Percentiles rank a stretch among this genome's conserved stretches.
These are phyloP conservation scores for Limnephilus lunatus DNA, from an alignment of 2,888 invertebrate species.

Conservation along the genomic window DNA sequence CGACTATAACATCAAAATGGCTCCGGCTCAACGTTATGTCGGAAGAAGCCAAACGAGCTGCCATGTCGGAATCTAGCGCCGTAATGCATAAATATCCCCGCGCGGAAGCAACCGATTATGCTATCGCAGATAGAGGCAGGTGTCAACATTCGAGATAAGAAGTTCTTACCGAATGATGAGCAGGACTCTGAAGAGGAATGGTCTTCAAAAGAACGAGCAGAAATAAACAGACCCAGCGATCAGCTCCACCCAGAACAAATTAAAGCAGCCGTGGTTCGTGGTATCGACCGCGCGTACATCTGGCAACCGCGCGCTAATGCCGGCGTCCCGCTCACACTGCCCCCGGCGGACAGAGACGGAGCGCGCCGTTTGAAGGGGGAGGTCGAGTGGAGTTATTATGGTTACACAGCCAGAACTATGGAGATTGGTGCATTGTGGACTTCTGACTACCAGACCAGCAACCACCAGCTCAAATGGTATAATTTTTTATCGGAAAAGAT, in stretches of 20 bases:
- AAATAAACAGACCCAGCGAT: slow-evolving; percentile 20
- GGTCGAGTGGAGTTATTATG: slow-evolving; percentile 14
- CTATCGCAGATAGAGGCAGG: background rate
- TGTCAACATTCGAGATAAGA: background rate
- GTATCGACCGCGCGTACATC: slow-evolving; percentile 47
- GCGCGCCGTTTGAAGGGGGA: background rate
- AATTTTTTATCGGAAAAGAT: background rate
- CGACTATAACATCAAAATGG: background rate
- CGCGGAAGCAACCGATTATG: background rate
- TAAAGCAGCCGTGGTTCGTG: slow-evolving; percentile 13
- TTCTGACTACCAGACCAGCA: background rate
- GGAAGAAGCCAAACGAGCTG: background rate
- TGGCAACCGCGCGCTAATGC: slow-evolving; percentile 34
- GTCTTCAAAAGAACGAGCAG: slow-evolving; percentile 2
- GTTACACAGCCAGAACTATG: slow-evolving; percentile 13
- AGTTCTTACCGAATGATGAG: slow-evolving; percentile 28
- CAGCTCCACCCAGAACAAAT: slow-evolving; percentile 30
- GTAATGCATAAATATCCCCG: background rate
- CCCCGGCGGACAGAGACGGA: slow-evolving; percentile 40
- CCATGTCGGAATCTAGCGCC: background rate
- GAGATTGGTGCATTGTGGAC: background rate
- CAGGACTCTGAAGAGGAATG: background rate
- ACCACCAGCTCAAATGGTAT: background rate
- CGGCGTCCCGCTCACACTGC: slow-evolving; percentile 24
- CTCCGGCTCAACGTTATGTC: background rate